Base-by-base conservation (phyloP, 2,113 vertebrate genomes). In the Bufo bufo region DNA sequence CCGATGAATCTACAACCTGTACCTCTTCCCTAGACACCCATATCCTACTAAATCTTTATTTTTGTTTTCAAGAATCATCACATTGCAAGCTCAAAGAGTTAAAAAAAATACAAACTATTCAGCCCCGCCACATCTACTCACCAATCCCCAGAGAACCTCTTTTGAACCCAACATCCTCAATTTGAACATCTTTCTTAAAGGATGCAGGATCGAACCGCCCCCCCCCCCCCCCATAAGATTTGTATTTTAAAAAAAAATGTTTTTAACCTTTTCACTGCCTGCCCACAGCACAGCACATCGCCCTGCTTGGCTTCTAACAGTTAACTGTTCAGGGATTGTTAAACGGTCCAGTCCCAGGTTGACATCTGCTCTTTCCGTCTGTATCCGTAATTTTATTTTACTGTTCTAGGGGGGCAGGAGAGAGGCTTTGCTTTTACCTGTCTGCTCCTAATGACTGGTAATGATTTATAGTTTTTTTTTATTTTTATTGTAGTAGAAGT, bases 401-500 rank as follows among this genome's bases (percentile, higher is more conserved):
- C 91, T 90, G 90, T 93, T 92, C 92, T 93, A 92, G 74, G 77
- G 87, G 92, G 91, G 93, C 94, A 92, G 94, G 95, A 95, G 95
- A 95, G 93, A 95, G 95, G 91, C 94, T 93, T 93, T 87, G 93
- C 93, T 95, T 94, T 95, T 96, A 96, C 95, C 95, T 96, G 95
- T 95, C 95, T 95, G 89, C 91, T 92, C 92, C 93, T 96, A 95
- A 95, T 96, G 94, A 96, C 95, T 94, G 93, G 92, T 95, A 92
- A 92, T 96, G 95, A 96, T 96, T 96, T 95, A 96, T 93, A 91
- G 94, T 91, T 91, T 61, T 77, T 92, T 93, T 91, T 91, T 94
- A 93, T 92, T 95, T 93, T 94, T 95, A 93, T 95, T 95, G 95
- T 95, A 94, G 93, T 95, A 92, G 94, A 95, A 96, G 95, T 93